Base-by-base conservation (phyloP, 2,888 invertebrate genomes). In the Calliopum simillimum region DNA sequence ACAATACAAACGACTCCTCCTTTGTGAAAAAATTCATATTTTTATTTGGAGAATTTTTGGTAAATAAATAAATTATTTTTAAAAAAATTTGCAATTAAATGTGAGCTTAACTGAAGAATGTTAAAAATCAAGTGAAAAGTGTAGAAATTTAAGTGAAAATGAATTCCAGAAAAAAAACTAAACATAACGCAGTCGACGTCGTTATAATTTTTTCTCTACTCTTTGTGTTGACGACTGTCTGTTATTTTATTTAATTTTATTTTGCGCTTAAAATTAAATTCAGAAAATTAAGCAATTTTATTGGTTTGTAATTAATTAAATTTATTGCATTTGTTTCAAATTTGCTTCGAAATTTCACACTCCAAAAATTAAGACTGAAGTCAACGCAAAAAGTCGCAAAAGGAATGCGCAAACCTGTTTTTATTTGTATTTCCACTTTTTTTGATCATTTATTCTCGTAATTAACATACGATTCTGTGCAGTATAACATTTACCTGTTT, bases 201-300 rank as follows among this genome's bases (percentile, higher is more conserved):
- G 33, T 21, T 53, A 25, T 12, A 46, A 46, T 61, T 46, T n/a
- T 56, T 55, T 66, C 65, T 66, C 55, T 66, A 66, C 65, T 64
- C 43, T 64, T 33, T 25, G 25, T 66, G 56, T 61, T 25, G 19
- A 19, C 23, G 44, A 23, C 19, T 33, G 25, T 33, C 33, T 33
- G 33, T 33, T 33, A 8, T 33, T 33, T 33, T 33, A 6, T 6
- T 33, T 33, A 1, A 33, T 6, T 56, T 13, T 56, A 14, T 56
- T 55, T 13, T 55, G 13, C 21, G 53, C 21, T 55, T 55, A 16
- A 33, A 33, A 33, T 33, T 33, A 33, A 33, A 33, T 33, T 5
- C 33, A 33, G 51, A 51, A 51, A 51, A 3, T 51, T 11, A 19
- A 4, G 51, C 21, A 19, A 5, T 51, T 51, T 11, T 51, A 8